Evolutionary conservation across 2,113 vertebrate species (phyloP).

Genomic region (Aepyceros melampus): DNA sequence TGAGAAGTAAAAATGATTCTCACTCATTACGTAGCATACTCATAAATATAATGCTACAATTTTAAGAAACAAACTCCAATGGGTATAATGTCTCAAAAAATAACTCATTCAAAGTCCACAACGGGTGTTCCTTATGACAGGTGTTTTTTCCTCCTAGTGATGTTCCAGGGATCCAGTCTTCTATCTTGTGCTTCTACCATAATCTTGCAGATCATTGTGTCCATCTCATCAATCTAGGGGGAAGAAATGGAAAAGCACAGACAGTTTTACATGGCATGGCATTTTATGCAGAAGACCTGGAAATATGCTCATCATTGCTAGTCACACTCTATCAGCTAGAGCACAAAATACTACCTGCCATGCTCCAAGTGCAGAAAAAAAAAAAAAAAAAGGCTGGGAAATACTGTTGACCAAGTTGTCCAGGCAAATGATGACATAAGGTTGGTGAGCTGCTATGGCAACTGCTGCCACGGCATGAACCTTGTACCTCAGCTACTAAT

Average conservation of each 20-base stretch:
- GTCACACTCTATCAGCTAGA: neutral
- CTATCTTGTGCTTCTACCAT: neutral
- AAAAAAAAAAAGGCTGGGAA: neutral
- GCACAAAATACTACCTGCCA: accelerated
- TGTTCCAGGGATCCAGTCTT: neutral
- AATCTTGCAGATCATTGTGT: neutral
- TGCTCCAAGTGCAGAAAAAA: neutral
- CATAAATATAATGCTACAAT: neutral
- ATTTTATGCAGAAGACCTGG: neutral
- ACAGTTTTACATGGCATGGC: neutral
- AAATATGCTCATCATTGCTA: neutral
- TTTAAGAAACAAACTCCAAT: neutral
- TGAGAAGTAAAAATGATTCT: neutral
- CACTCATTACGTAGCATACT: neutral
- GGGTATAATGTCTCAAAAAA: neutral
- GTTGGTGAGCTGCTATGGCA: neutral
- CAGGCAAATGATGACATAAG: neutral
- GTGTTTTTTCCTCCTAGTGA: neutral
- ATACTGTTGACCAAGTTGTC: neutral
- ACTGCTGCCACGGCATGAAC: neutral
- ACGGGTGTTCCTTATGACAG: neutral
- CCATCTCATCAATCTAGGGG: neutral
- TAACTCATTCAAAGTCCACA: neutral
- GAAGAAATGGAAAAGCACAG: neutral
- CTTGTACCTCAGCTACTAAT: neutral